A percentile compares a stretch with the other conserved stretches of the same genome.
Conservation (phyloP, 2,888 invertebrate genomes). For the Ommatoiulus sabulosus region DNA sequence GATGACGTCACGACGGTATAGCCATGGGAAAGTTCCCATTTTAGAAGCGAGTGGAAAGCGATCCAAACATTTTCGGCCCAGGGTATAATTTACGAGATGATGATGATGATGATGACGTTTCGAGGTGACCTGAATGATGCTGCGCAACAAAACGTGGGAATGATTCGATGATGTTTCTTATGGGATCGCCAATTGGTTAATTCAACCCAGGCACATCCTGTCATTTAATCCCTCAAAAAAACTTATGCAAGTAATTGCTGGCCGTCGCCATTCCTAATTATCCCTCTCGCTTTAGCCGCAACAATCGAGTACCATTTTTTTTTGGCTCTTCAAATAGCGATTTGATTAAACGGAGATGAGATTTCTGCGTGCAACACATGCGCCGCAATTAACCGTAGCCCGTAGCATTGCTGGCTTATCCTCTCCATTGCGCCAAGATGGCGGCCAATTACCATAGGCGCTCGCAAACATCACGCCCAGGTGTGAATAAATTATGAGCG, state of each 20-base stretch:
- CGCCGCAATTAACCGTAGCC: background rate
- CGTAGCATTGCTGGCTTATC: no score
- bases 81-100: background rate
- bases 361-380: background rate
- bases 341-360: conserved; percentile 1
- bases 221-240: background rate
- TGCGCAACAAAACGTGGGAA: background rate
- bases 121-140: background rate
- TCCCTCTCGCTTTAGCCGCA: background rate
- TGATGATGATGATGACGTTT: background rate
- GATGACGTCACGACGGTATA: no score
- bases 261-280: background rate
- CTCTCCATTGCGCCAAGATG: background rate
- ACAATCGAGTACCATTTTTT: background rate
- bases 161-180: background rate
- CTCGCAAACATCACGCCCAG: background rate
- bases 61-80: background rate
- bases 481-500: background rate
- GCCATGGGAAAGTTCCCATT: no score
- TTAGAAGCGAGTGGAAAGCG: background rate
- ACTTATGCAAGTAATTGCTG: background rate
- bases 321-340: background rate
- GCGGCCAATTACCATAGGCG: background rate
- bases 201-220: background rate
- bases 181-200: background rate